Percentiles rank a stretch among this genome's conserved stretches.
Evolutionary conservation across 2,113 vertebrate species (phyloP).

Genomic region (Microtus oregoni): DNA sequence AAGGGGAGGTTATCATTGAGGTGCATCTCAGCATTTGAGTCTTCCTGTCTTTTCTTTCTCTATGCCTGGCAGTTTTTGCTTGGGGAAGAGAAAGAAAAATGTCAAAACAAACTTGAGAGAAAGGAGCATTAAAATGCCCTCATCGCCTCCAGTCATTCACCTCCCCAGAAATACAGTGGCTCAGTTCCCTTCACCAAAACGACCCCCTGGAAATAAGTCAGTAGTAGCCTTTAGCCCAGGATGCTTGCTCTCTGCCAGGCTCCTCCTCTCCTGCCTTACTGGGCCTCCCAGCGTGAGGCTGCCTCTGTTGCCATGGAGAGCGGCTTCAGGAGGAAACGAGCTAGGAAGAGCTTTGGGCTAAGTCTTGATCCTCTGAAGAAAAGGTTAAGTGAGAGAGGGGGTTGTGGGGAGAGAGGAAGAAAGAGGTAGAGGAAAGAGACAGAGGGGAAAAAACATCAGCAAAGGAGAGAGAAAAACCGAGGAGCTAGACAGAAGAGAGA

Average conservation of each 20-base stretch:
- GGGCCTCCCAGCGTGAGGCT: not conserved
- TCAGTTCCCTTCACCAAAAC: not conserved
- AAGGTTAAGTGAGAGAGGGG: not conserved
- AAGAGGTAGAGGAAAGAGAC: not conserved
- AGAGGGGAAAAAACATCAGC: not conserved
- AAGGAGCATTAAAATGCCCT: not conserved
- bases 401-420: constrained; percentile 14
- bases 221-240: constrained; percentile 54
- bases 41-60: not conserved
- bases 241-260: constrained; percentile 44
- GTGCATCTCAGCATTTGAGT: not conserved
- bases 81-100: not conserved
- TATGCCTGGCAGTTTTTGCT: not conserved
- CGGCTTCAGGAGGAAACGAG: not conserved
- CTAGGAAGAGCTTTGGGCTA: not conserved
- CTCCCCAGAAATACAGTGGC: not conserved
- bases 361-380: not conserved
- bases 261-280: not conserved
- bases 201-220: constrained; percentile 61
- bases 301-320: constrained; percentile 80
- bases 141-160: not conserved
- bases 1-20: rapidly evolving
- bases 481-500: not conserved
- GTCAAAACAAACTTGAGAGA: not conserved
- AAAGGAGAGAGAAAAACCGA: not conserved